Evolutionary conservation across 2,888 invertebrate species (phyloP).

Genomic region (Didymodactylos carnosus): DNA sequence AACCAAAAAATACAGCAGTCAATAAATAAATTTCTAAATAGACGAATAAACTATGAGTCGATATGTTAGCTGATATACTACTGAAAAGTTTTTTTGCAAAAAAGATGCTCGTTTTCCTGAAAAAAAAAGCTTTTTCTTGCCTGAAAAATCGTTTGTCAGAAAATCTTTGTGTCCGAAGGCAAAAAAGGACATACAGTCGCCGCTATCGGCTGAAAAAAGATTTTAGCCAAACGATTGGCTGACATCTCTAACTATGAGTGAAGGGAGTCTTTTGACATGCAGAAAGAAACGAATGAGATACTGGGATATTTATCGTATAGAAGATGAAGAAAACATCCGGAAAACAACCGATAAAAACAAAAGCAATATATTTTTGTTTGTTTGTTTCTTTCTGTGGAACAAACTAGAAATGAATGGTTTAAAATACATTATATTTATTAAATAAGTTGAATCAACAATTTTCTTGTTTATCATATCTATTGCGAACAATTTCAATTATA

Average conservation of each 20-base stretch:
- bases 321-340: background rate
- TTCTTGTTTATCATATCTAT: background rate
- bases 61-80: no score
- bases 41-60: background rate
- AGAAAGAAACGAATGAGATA: no score
- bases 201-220: background rate
- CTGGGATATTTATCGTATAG: no score
- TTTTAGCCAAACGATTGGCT: background rate
- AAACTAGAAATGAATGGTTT: background rate
- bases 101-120: no score
- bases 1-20: constrained; percentile 63
- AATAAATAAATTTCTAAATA: constrained; percentile 32
- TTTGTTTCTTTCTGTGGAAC: background rate
- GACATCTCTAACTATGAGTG: background rate
- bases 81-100: no score
- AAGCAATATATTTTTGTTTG: background rate
- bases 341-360: background rate
- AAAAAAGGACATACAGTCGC: no score
- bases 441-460: background rate
- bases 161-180: no score
- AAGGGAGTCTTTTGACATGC: background rate
- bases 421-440: background rate
- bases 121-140: no score
- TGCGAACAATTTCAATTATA: constrained; percentile 13
- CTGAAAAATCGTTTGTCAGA: no score